Conservation (phyloP, 2,113 vertebrate genomes). For the Dipodomys spectabilis region DNA sequence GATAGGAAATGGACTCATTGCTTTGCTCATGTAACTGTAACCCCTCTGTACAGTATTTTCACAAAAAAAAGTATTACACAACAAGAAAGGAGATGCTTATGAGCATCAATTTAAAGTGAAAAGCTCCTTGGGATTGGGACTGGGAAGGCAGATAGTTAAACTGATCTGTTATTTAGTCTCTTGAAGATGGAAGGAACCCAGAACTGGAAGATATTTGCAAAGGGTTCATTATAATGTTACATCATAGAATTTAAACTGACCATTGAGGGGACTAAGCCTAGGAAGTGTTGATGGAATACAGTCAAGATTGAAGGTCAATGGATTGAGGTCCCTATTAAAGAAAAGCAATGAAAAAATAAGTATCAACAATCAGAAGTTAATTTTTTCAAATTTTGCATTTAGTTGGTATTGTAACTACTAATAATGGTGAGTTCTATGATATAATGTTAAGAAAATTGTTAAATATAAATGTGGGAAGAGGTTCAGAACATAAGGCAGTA, state of each 20-base stretch:
- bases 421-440: background rate
- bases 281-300: background rate
- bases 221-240: background rate
- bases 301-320: background rate
- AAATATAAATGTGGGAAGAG: background rate
- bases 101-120: background rate
- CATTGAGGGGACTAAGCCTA: background rate
- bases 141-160: background rate
- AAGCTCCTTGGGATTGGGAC: background rate
- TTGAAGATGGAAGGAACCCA: background rate
- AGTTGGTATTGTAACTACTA: background rate
- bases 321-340: background rate
- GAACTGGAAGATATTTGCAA: background rate
- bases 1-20: too few relatives aligned
- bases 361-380: background rate
- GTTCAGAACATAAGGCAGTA: background rate
- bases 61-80: too few relatives aligned
- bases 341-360: background rate
- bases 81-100: background rate
- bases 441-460: background rate
- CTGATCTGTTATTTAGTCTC: background rate
- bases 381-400: conserved; percentile 1
- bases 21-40: too few relatives aligned
- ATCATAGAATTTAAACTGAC: background rate
- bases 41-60: too few relatives aligned